phyloP scores from a whole-genome alignment of 1,140 invertebrate genomes.

The Heliconius hewitsoni region DNA sequence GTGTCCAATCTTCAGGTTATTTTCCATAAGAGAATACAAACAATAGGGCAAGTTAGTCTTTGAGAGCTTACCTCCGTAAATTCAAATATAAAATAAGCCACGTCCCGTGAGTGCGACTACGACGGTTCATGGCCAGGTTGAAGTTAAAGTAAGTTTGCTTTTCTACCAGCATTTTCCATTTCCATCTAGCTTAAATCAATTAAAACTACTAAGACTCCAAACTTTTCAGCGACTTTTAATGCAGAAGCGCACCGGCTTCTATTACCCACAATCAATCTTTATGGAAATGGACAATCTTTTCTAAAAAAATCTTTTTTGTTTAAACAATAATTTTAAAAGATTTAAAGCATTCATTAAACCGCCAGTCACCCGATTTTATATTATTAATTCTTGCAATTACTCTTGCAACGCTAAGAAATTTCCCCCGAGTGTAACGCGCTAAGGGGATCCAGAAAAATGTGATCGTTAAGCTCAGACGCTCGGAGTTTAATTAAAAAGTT shows the following conservation, averaged over 20 bases:
- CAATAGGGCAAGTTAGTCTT: slow-evolving; percentile 10
- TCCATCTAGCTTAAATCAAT: slow-evolving; percentile 62
- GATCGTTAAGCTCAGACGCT: slow-evolving; percentile 65
- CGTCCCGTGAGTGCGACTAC: slow-evolving; percentile 29
- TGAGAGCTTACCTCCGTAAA: slow-evolving; percentile 34
- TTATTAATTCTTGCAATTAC: slow-evolving; percentile 73
- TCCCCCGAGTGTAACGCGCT: slow-evolving; percentile 55
- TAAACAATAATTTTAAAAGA: slow-evolving; percentile 17
- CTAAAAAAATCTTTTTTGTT: slow-evolving; percentile 23
- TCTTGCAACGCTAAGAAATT: slow-evolving; percentile 61
- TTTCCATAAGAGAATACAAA: slow-evolving; percentile 19
- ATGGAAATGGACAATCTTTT: background rate
- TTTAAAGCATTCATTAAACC: slow-evolving; percentile 13
- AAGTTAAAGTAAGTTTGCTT: slow-evolving; percentile 37
- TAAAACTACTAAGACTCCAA: slow-evolving; percentile 57
- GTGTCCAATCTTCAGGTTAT: slow-evolving; percentile 15
- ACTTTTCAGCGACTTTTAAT: slow-evolving; percentile 39
- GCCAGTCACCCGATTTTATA: slow-evolving; percentile 49
- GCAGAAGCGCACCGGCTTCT: slow-evolving; percentile 22
- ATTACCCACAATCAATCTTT: slow-evolving; percentile 24
- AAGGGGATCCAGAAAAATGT: slow-evolving; percentile 72
- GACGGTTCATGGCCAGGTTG: slow-evolving; percentile 29
- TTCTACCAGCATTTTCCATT: slow-evolving; percentile 43
- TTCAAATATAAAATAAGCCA: slow-evolving; percentile 54
- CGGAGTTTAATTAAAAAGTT: slow-evolving; percentile 76